Conservation (phyloP, 2,113 vertebrate species). For the Galemys pyrenaicus region DNA sequence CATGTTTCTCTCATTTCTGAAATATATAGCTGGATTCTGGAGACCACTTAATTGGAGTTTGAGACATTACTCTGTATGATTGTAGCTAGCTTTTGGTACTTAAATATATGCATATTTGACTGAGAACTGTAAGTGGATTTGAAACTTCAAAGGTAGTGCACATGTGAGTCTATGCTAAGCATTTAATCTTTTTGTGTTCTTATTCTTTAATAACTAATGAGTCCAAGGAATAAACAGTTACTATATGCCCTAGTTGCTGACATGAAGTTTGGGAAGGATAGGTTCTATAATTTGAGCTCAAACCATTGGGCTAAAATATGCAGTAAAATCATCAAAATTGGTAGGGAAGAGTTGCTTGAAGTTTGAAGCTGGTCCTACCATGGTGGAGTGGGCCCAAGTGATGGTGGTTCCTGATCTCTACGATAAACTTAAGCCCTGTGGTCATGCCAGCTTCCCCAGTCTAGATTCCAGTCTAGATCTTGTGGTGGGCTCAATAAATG, state of each 20-base stretch:
- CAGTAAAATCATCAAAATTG: neutral
- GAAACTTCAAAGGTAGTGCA: neutral
- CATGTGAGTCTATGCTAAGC: neutral
- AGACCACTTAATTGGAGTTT: neutral
- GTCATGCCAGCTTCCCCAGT: no score
- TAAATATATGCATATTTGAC: neutral
- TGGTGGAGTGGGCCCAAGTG: neutral
- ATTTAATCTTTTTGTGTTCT: neutral
- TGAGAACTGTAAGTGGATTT: neutral
- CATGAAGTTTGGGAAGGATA: neutral
- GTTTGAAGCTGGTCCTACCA: rapidly evolving
- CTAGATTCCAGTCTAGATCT: neutral
- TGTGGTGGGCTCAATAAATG: no score
- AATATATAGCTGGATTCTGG: neutral
- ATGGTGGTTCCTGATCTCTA: neutral
- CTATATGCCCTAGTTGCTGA: neutral
- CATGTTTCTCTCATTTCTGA: neutral
- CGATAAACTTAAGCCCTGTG: neutral
- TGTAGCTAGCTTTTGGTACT: neutral
- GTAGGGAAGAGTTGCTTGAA: neutral
- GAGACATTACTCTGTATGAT: neutral
- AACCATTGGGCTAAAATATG: neutral
- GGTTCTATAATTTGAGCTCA: neutral
- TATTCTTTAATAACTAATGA: neutral
- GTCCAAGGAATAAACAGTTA: neutral